Evolutionary conservation across 2,113 vertebrate species (phyloP).

Genomic region (Corapipo altera): DNA sequence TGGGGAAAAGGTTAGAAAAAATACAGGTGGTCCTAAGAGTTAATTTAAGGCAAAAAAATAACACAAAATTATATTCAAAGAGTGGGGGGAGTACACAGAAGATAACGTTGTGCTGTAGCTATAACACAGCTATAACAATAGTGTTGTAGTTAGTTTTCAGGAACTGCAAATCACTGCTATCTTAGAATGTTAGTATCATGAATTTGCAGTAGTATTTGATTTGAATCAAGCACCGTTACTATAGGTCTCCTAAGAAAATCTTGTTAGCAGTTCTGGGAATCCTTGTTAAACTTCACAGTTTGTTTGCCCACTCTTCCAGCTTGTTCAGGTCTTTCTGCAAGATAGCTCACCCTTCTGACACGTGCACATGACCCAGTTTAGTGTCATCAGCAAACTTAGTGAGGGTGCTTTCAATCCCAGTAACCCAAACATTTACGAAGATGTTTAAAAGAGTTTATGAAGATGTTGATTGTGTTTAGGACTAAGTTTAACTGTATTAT

Average conservation of each 20-base stretch:
- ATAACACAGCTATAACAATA: not conserved
- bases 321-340: not conserved
- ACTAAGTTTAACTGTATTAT: not conserved
- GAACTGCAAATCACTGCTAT: not conserved
- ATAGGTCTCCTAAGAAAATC: not conserved
- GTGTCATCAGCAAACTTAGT: not conserved
- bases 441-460: not conserved
- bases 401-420: not conserved
- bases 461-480: not conserved
- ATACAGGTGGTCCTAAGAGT: not conserved
- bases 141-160: not conserved
- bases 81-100: not conserved
- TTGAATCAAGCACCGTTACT: not conserved
- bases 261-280: not conserved
- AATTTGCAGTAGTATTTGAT: not conserved
- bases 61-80: not conserved
- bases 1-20: not conserved
- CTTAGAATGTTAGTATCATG: not conserved
- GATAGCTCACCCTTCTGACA: not conserved
- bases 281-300: not conserved
- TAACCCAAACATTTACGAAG: not conserved
- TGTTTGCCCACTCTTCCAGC: not conserved
- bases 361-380: fast-evolving
- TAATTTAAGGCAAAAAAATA: not conserved
- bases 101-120: not conserved